A percentile compares a stretch with the other conserved stretches of the same genome.
Evolutionary conservation across 2,888 invertebrate species (phyloP).

Genomic region (Dromius quadrimaculatus): DNA sequence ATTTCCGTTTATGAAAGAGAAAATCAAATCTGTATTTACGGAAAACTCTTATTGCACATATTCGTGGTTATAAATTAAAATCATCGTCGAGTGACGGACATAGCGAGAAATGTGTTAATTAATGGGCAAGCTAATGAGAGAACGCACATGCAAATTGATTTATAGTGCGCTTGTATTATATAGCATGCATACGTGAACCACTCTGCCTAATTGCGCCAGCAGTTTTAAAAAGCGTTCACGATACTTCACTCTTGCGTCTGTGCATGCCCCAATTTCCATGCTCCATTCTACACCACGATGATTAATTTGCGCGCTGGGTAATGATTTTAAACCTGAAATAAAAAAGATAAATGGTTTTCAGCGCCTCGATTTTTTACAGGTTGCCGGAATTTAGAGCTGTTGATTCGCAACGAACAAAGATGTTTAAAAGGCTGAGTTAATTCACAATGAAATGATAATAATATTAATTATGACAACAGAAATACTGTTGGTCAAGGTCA

Average conservation of each 20-base stretch:
- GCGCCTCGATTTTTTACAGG: neutral
- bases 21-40: slow-evolving; percentile 7
- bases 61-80: slow-evolving; percentile 10
- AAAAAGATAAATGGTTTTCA: neutral
- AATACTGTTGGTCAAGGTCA: no score
- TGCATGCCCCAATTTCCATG: slow-evolving; percentile 7
- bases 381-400: no score
- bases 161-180: slow-evolving; percentile 42
- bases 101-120: slow-evolving; percentile 43
- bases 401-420: no score
- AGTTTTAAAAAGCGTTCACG: slow-evolving; percentile 22
- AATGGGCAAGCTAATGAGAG: slow-evolving; percentile 41
- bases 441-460: no score
- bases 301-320: neutral
- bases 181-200: slow-evolving; percentile 26
- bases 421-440: no score
- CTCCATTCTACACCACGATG: neutral
- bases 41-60: no score
- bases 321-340: neutral
- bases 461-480: no score
- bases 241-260: slow-evolving; percentile 1
- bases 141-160: slow-evolving; percentile 47
- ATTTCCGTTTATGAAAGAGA: neutral
- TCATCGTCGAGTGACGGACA: slow-evolving; percentile 4
- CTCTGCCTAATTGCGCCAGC: slow-evolving; percentile 36